phyloP scores from a whole-genome alignment of 2,113 vertebrate genomes.

The Nannobrachium achirus region DNA sequence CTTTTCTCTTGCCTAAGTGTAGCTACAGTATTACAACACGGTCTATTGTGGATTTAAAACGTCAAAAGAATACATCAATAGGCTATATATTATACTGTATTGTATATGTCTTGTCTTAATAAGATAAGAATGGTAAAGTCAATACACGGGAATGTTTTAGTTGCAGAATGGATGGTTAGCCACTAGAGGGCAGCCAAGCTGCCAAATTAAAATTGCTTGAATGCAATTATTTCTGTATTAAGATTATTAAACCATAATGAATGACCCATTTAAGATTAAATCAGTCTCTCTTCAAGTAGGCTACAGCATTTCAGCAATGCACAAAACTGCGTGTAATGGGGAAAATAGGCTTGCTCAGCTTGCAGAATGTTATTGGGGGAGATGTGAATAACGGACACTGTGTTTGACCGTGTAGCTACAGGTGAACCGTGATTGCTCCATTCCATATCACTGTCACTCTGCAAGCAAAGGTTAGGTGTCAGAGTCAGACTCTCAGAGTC shows the following conservation, averaged over 20 bases:
- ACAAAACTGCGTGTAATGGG: slow-evolving; percentile 4
- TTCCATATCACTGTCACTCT: slow-evolving; percentile 7
- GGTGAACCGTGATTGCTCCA: slow-evolving; percentile 71
- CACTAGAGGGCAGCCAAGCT: slow-evolving; percentile 61
- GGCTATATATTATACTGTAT: too few relatives aligned
- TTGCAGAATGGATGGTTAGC: too few relatives aligned
- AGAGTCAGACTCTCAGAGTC: too few relatives aligned
- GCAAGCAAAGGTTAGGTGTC: slow-evolving; percentile 29
- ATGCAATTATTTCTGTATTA: neutral
- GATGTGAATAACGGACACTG: slow-evolving; percentile 32
- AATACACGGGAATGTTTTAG: too few relatives aligned
- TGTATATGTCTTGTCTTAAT: too few relatives aligned
- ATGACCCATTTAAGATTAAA: neutral
- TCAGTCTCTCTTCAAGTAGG: neutral
- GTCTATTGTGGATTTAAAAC: too few relatives aligned
- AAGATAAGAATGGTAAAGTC: too few relatives aligned
- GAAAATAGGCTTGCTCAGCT: slow-evolving; percentile 30
- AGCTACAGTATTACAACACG: too few relatives aligned
- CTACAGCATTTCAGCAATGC: neutral
- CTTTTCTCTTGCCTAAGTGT: too few relatives aligned
- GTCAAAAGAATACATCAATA: too few relatives aligned
- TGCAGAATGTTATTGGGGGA: neutral
- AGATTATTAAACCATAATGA: too few relatives aligned
- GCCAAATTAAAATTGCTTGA: neutral
- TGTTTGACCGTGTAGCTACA: slow-evolving; percentile 12